A percentile compares a stretch with the other conserved stretches of the same genome.
These are phyloP conservation scores for Abrostola triplasia DNA, from an alignment of 2,888 invertebrate species.

Conservation along the genomic window DNA sequence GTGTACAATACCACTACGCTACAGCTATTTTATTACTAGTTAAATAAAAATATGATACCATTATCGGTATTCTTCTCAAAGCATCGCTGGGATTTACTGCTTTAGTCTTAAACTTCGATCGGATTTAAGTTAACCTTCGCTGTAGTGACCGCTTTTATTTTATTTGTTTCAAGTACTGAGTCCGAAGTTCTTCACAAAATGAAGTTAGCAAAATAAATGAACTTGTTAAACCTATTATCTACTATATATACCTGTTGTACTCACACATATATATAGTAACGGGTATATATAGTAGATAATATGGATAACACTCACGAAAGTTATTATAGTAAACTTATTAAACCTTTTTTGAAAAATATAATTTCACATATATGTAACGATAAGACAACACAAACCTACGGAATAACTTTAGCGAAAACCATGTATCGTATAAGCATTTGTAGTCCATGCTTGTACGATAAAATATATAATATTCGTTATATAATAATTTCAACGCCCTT, in stretches of 20 bases:
- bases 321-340: too few relatives aligned
- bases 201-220: slow-evolving; percentile 3
- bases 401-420: too few relatives aligned
- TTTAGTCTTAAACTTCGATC: slow-evolving; percentile 32
- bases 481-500: neutral
- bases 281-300: too few relatives aligned
- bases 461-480: neutral
- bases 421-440: too few relatives aligned
- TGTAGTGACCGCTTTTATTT: slow-evolving; percentile 38
- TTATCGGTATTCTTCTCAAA: slow-evolving; percentile 30
- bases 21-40: slow-evolving; percentile 26
- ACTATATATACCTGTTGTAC: too few relatives aligned
- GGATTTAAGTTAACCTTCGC: slow-evolving; percentile 43
- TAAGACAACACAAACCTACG: too few relatives aligned
- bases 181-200: slow-evolving; percentile 32
- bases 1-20: slow-evolving; percentile 1
- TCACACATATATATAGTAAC: too few relatives aligned
- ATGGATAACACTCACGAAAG: too few relatives aligned
- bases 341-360: too few relatives aligned
- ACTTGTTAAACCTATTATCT: neutral
- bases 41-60: slow-evolving; percentile 32
- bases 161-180: slow-evolving; percentile 42
- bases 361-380: too few relatives aligned
- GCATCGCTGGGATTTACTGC: slow-evolving; percentile 41
- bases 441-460: neutral